Evolutionary conservation across 2,113 vertebrate genomes (phyloP), one percentile per base, ranked within the genome.

Genomic region (Odocoileus hemionus): DNA sequence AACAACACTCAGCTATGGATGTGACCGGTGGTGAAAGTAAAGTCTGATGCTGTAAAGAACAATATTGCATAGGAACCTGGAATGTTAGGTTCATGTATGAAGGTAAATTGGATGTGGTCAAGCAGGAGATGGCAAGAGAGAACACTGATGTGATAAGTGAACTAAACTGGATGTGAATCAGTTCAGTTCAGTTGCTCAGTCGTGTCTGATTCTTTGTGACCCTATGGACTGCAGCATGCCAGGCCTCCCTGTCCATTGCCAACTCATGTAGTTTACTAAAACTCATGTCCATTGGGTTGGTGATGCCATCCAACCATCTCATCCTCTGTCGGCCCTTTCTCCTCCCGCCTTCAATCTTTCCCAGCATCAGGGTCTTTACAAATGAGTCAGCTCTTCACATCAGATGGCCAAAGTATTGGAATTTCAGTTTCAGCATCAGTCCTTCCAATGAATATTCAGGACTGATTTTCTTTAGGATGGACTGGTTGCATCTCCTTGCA

Each of bases 201-300:
- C 0, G 0, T 70, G n/a, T 36, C n/a, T 70, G 10, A 70, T 39
- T 39, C n/a, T 70, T 70, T 39, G n/a, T 0, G n/a, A 23, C 67
- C n/a, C 19, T 9, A 6, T 70, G n/a, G 19, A 21, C 67, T 0
- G 0, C 9, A 39, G n/a, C 5, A 70, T 6, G 19, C n/a, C n/a
- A 70, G 67, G 67, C 19, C 9, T 70, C n/a, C 36, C 19, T 70
- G n/a, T 70, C 67, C 19, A 70, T 39, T 5, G 0, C 67, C 67
- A 70, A 39, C 10, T 70, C 19, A 6, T 70, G 5, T 70, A 70
- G 9, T 39, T 36, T 70, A 39, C 10, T 70, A 23, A 70, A 12
- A 70, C 67, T 70, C 19, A 39, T 23, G n/a, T 39, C 19, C 67
- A 23, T 39, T 70, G 67, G 12, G 67, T 11, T 19, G 5, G n/a